A percentile compares a stretch with the other conserved stretches of the same genome.
phyloP scores from a whole-genome alignment of 2,113 vertebrate species.

The Boleophthalmus pectinirostris region DNA sequence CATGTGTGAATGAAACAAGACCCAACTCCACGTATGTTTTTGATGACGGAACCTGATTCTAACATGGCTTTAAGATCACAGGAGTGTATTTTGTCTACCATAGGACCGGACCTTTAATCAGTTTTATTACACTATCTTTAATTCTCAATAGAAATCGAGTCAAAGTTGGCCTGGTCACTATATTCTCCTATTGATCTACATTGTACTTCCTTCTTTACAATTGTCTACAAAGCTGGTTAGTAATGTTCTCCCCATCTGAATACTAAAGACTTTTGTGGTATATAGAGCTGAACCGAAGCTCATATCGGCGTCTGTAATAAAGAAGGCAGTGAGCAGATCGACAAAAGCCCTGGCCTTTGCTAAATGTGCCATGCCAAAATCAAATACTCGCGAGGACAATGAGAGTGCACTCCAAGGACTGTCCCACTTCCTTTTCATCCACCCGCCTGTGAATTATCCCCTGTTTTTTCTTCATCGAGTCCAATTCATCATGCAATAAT shows the following conservation, averaged over 20 bases:
- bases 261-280: conserved; percentile 6
- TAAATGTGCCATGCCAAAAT: conserved; percentile 8
- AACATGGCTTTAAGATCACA: too few species aligned
- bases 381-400: conserved; percentile 5
- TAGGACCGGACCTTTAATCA: not conserved
- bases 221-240: not conserved
- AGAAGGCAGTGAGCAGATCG: conserved; percentile 2
- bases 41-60: too few species aligned
- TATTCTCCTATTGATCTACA: not conserved
- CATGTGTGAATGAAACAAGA: too few species aligned
- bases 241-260: not conserved
- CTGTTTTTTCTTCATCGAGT: not conserved
- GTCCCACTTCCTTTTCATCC: not conserved
- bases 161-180: not conserved
- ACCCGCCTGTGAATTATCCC: not conserved
- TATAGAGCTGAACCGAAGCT: conserved; percentile 10
- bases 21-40: too few species aligned
- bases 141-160: not conserved
- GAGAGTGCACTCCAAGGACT: not conserved
- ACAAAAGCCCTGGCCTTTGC: conserved; percentile 8
- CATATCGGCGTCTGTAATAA: conserved; percentile 7
- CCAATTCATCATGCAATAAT: conserved; percentile 41
- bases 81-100: too few species aligned
- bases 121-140: not conserved
- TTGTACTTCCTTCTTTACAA: not conserved